Percentiles rank a stretch among this genome's conserved stretches.
Conservation (phyloP, 1,140 invertebrate species). For the Bradynema listronoti region DNA sequence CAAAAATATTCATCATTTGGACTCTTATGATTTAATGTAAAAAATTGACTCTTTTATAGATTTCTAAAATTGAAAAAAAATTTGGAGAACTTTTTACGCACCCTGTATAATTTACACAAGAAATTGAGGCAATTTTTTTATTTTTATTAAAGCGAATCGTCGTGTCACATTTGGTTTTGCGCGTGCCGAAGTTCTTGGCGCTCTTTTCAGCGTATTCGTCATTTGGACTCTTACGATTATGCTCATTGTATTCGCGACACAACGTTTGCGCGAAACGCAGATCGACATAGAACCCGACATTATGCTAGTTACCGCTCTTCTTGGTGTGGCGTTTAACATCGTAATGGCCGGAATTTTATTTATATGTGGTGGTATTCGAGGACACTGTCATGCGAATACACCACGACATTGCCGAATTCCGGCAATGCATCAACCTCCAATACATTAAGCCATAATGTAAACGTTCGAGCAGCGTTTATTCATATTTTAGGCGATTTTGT, state of each 20-base stretch:
- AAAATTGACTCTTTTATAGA: too few species aligned
- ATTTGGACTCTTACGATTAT: constrained; percentile 26
- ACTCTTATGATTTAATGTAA: too few species aligned
- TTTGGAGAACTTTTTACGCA: too few species aligned
- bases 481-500: constrained; percentile 94
- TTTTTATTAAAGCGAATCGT: constrained; percentile 9
- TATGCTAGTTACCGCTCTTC: constrained; percentile 86
- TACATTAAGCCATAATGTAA: too few species aligned
- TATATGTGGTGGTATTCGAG: not conserved
- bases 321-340: constrained; percentile 87
- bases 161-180: constrained; percentile 20
- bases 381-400: not conserved
- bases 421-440: too few species aligned
- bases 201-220: constrained; percentile 21
- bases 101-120: constrained; percentile 73
- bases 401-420: too few species aligned
- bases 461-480: constrained; percentile 90
- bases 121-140: not conserved
- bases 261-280: constrained; percentile 69
- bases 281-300: constrained; percentile 81
- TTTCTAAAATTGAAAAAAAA: too few species aligned
- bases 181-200: constrained; percentile 19
- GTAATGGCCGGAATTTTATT: constrained; percentile 5
- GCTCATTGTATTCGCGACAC: constrained; percentile 19
- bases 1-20: too few species aligned